These are phyloP conservation scores for Acromyrmex charruanus DNA, from an alignment of 1,140 invertebrate genomes.

Conservation along the genomic window DNA sequence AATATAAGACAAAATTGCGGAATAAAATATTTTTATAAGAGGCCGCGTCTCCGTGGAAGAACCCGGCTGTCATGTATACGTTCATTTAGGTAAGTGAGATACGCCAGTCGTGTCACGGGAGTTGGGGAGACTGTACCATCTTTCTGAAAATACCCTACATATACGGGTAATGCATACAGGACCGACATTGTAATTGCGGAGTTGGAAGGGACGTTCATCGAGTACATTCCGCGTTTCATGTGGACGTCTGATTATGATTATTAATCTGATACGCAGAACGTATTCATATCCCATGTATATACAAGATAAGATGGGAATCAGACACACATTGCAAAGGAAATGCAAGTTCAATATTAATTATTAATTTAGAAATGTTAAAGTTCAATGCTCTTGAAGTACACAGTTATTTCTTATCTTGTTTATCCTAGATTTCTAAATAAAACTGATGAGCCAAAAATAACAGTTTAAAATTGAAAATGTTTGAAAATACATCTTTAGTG, in stretches of 20 bases:
- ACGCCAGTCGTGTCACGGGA: background rate
- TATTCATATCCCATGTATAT: background rate
- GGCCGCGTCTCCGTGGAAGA: conserved; percentile 6
- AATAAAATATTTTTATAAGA: conserved; percentile 53
- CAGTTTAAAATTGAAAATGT: background rate
- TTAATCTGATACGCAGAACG: conserved; percentile 44
- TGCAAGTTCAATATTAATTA: background rate
- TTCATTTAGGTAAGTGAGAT: conserved; percentile 55
- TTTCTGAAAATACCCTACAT: background rate
- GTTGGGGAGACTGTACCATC: background rate
- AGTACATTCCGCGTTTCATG: conserved; percentile 10
- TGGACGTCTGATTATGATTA: conserved; percentile 20
- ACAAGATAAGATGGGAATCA: conserved; percentile 25
- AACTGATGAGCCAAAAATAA: background rate
- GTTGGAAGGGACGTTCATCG: background rate
- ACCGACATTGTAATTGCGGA: conserved; percentile 39
- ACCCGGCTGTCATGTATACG: conserved; percentile 17
- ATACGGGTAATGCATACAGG: background rate
- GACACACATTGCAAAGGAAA: background rate
- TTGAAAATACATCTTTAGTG: background rate
- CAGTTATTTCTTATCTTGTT: background rate
- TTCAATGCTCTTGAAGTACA: background rate
- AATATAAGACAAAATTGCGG: conserved; percentile 50
- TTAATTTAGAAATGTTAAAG: no score
- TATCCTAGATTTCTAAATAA: background rate